Base-by-base conservation (phyloP, 92 coral and sea anemone genomes). In the Epizoanthus illoricatus region DNA sequence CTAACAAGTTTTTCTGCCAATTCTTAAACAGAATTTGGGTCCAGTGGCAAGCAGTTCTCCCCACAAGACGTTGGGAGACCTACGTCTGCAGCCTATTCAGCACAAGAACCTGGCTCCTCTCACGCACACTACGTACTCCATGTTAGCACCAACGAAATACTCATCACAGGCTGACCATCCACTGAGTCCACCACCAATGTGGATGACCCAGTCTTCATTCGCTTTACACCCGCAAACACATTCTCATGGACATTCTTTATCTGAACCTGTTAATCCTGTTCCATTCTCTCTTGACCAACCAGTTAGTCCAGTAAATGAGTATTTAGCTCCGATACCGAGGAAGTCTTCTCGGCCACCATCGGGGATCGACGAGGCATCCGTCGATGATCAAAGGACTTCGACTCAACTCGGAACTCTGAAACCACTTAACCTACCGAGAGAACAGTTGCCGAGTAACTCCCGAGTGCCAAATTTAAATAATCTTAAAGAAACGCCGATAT, bases 321-420 rank as follows among this genome's bases (percentile, higher is more conserved):
- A 69, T 40, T 74, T 91, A 64, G 92, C 97, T 13, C 94, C 92
- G 21, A 69, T 91, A 17, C 92, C 92, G 67, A 90, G 90, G 87
- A 93, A 91, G 73, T 85, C 94, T 7, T 89, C 94, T 47, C 97
- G 92, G 12, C 90, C 97, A 56, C 90, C 97, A 68, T 89, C 97
- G 40, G 97, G 85, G 66, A 73, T 65, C 78, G 97, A 93, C 47
- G 89, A 87, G 40, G 28, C 43, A 71, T 58, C 92, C 62, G 56
- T 73, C 60, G 97, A 93, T 15, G 90, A 89, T 80, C 92, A 89
- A 28, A 85, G 80, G 83, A 54, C 76, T 8, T 87, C 80, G 33
- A 71, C 74, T 10, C 89, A 85, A 9, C 84, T 75, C 33, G 84
- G 71, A 11, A 70, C 78, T 43, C 76, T 93, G 72, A 93, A 85